Evolutionary conservation across 2,888 invertebrate species (phyloP).

Genomic region (Meiosimyza platycephala): DNA sequence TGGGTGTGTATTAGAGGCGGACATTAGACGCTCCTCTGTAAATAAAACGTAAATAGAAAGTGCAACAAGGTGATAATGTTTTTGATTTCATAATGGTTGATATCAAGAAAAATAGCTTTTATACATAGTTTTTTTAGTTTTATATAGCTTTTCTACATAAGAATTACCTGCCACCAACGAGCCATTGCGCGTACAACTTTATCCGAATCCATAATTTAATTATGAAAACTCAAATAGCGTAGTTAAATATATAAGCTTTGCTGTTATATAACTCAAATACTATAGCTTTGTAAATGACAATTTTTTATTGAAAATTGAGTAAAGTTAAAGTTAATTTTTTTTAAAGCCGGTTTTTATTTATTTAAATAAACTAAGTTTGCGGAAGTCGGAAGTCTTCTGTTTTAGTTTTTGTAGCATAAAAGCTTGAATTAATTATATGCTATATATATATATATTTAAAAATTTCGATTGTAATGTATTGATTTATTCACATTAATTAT

Average conservation of each 20-base stretch:
- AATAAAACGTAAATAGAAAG: background rate
- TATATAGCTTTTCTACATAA: background rate
- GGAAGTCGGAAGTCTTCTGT: background rate
- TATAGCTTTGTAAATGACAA: background rate
- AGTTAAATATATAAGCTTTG: no score
- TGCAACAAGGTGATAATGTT: no score
- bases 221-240: background rate
- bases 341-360: background rate
- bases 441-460: background rate
- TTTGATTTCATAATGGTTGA: no score
- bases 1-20: no score
- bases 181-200: constrained; percentile 67
- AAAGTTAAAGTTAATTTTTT: background rate
- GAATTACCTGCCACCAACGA: constrained; percentile 67
- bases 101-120: background rate
- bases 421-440: background rate
- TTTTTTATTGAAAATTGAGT: background rate
- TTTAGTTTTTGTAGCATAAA: background rate
- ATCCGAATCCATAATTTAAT: constrained; percentile 62
- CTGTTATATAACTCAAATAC: background rate
- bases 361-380: background rate
- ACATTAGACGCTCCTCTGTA: background rate
- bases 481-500: background rate
- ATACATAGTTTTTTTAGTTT: constrained; percentile 13
- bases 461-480: background rate